phyloP scores from a whole-genome alignment of 1,140 invertebrate species.

The Arctopsyche grandis region DNA sequence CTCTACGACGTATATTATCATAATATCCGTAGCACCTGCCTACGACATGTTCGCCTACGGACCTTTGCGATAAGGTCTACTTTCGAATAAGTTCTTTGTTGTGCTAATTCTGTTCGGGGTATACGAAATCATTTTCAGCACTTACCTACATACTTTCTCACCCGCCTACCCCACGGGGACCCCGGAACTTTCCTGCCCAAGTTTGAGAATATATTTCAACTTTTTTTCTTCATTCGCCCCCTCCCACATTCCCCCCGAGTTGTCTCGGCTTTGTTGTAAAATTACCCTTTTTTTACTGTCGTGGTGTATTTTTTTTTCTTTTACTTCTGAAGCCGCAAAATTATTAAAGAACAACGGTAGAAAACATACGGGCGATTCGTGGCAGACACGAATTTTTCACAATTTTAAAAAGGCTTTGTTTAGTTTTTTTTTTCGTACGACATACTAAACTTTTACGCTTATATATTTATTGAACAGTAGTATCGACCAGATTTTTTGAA shows the following conservation, averaged over 20 bases:
- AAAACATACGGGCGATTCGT: not conserved
- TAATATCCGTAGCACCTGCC: not conserved
- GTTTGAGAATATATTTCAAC: constrained; percentile 45
- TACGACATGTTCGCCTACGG: no score
- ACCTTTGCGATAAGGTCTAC: not conserved
- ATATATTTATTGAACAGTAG: no score
- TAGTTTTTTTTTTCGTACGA: no score
- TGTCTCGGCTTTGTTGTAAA: constrained; percentile 25
- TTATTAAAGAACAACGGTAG: not conserved
- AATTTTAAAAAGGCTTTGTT: not conserved
- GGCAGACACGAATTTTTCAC: not conserved
- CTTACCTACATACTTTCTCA: no score
- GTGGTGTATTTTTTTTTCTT: constrained; percentile 7
- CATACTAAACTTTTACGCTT: no score
- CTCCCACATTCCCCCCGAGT: not conserved
- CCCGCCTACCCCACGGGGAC: constrained; percentile 9
- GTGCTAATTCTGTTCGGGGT: constrained; percentile 38
- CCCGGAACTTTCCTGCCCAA: constrained; percentile 12
- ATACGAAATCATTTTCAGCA: constrained; percentile 33
- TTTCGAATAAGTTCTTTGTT: constrained; percentile 40
- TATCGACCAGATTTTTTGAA: no score
- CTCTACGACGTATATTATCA: not conserved
- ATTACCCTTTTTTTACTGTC: constrained; percentile 32
- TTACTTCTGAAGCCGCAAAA: not conserved
- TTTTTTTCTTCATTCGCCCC: constrained; percentile 19